These are phyloP conservation scores for Pachycephala philippinensis DNA, from an alignment of 2,113 vertebrate species.

Conservation along the genomic window DNA sequence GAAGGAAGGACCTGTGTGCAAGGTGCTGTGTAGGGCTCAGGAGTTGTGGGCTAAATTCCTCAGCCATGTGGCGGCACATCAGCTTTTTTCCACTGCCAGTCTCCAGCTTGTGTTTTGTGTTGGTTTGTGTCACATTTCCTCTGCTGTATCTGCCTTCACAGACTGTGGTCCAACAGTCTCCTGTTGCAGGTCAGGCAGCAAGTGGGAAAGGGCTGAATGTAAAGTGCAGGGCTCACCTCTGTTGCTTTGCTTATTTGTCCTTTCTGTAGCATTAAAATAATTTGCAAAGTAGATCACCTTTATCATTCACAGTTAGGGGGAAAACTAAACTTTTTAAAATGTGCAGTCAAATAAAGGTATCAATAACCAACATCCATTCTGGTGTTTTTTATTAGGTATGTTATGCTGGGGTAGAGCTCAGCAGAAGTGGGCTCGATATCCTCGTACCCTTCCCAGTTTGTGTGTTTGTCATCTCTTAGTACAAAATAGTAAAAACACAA, in stretches of 20 bases:
- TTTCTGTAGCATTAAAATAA: not conserved
- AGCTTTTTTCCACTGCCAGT: not conserved
- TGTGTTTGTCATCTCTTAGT: not conserved
- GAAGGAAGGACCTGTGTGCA: not conserved
- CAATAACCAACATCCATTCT: not conserved
- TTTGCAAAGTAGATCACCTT: not conserved
- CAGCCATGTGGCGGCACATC: not conserved
- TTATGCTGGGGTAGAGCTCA: not conserved
- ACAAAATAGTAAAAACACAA: not conserved
- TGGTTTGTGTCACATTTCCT: not conserved
- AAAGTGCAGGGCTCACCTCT: not conserved
- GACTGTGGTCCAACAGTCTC: not conserved
- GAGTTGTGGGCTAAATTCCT: not conserved
- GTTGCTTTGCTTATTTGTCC: not conserved
- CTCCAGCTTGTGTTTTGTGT: not conserved
- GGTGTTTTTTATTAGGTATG: not conserved
- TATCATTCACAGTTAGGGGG: not conserved
- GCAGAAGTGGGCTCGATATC: fast-evolving
- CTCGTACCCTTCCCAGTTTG: not conserved
- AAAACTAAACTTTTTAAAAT: not conserved
- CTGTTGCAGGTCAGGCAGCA: not conserved
- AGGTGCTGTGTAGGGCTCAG: not conserved
- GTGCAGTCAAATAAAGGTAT: not conserved
- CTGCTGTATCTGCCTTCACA: not conserved
- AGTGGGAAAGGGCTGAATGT: not conserved